These are phyloP conservation scores for Mirounga angustirostris DNA, from an alignment of 2,113 vertebrate species.

Conservation along the genomic window DNA sequence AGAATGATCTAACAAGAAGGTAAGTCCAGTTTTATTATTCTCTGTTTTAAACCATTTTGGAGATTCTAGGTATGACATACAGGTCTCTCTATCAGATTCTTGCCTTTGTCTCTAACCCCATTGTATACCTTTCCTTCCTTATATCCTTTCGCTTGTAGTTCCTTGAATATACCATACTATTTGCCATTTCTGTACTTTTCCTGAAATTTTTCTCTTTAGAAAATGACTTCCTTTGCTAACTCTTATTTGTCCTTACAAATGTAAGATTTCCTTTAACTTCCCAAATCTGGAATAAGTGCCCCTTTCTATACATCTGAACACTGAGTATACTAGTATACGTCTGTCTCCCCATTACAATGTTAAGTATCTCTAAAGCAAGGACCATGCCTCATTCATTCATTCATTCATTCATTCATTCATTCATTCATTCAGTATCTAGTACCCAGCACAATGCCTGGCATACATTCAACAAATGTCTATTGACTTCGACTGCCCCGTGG, in stretches of 20 bases:
- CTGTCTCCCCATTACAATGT: background rate
- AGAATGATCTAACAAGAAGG: background rate
- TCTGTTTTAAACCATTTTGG: background rate
- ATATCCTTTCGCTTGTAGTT: background rate
- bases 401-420: background rate
- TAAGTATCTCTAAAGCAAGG: background rate
- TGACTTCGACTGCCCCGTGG: background rate
- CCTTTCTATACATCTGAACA: background rate
- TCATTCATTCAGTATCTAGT: background rate
- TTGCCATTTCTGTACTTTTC: background rate
- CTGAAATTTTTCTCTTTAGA: background rate
- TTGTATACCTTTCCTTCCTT: background rate
- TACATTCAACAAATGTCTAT: background rate
- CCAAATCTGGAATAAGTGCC: background rate
- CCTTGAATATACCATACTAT: background rate
- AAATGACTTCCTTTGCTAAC: conserved; percentile 30
- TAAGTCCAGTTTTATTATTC: background rate
- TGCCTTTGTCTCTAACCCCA: background rate
- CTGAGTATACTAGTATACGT: background rate
- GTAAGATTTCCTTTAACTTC: background rate
- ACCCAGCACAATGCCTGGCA: background rate
- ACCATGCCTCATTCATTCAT: background rate
- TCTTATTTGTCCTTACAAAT: conserved; percentile 8
- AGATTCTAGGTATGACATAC: background rate
- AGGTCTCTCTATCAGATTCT: background rate